Conservation (phyloP, 1,140 invertebrate species). For the Helicoverpa armigera region DNA sequence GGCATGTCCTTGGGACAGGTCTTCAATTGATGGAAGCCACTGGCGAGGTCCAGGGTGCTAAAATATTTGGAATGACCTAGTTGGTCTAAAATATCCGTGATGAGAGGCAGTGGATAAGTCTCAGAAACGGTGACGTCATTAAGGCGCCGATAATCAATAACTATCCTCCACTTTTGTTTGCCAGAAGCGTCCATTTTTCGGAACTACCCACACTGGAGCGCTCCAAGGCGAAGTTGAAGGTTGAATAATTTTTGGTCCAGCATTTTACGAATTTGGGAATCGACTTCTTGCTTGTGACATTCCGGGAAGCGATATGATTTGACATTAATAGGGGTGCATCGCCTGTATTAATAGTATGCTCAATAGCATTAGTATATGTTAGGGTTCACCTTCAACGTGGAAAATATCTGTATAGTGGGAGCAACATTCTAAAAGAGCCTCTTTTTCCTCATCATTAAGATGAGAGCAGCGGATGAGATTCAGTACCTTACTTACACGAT, state of each 20-base stretch:
- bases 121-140: constrained; percentile 53
- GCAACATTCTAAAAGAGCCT: constrained; percentile 46
- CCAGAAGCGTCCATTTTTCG: constrained; percentile 50
- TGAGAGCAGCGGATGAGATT: constrained; percentile 44
- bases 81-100: constrained; percentile 52
- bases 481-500: constrained; percentile 37
- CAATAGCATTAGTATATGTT: constrained; percentile 56
- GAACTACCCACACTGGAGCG: constrained; percentile 44
- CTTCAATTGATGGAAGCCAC: constrained; percentile 29
- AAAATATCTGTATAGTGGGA: constrained; percentile 51
- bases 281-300: constrained; percentile 56
- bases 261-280: constrained; percentile 58
- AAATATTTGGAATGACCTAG: constrained; percentile 40
- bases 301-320: constrained; percentile 60
- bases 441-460: constrained; percentile 48
- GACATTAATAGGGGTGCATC: constrained; percentile 54
- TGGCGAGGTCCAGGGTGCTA: constrained; percentile 11
- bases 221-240: constrained; percentile 43
- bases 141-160: constrained; percentile 53
- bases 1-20: background rate
- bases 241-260: constrained; percentile 48
- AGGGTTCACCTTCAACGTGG: constrained; percentile 52
- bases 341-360: constrained; percentile 54
- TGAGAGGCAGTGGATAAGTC: constrained; percentile 48
- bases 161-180: constrained; percentile 51